phyloP scores from a whole-genome alignment of 2,888 invertebrate species.

The Argynnis bischoffii region DNA sequence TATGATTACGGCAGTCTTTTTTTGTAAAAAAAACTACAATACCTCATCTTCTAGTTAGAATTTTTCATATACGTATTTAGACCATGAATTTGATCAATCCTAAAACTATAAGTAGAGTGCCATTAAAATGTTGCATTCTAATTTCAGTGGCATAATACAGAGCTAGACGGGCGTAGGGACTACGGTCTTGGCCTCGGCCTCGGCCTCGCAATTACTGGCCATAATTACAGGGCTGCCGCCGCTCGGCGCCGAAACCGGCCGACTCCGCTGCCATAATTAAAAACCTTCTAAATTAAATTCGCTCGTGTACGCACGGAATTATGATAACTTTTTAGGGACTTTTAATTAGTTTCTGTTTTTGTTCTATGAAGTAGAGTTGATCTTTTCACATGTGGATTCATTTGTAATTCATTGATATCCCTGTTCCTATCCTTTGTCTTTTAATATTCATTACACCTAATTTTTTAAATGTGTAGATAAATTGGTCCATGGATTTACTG shows the following conservation, averaged over 20 bases:
- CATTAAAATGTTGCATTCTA: slow-evolving; percentile 47
- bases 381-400: slow-evolving; percentile 23
- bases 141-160: slow-evolving; percentile 59
- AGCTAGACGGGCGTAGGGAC: slow-evolving; percentile 54
- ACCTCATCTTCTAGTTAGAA: not conserved
- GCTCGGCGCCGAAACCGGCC: slow-evolving; percentile 76
- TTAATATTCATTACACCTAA: too few relatives aligned
- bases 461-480: too few relatives aligned
- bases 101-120: slow-evolving; percentile 24
- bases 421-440: not conserved
- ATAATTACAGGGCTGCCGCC: slow-evolving; percentile 80
- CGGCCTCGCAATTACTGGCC: slow-evolving; percentile 79
- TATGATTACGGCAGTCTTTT: too few relatives aligned
- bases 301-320: slow-evolving; percentile 77
- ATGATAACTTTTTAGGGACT: slow-evolving; percentile 80
- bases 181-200: slow-evolving; percentile 51
- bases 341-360: slow-evolving; percentile 75
- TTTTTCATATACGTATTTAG: slow-evolving; percentile 8
- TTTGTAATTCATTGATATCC: slow-evolving; percentile 28
- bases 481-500: too few relatives aligned
- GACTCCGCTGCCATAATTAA: slow-evolving; percentile 76
- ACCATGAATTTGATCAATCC: slow-evolving; percentile 24
- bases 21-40: too few relatives aligned
- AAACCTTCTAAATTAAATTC: slow-evolving; percentile 82
- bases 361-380: slow-evolving; percentile 54